Base-by-base conservation (phyloP, 2,797 vertebrate genomes). In the Hydrocynus forskahlii region DNA sequence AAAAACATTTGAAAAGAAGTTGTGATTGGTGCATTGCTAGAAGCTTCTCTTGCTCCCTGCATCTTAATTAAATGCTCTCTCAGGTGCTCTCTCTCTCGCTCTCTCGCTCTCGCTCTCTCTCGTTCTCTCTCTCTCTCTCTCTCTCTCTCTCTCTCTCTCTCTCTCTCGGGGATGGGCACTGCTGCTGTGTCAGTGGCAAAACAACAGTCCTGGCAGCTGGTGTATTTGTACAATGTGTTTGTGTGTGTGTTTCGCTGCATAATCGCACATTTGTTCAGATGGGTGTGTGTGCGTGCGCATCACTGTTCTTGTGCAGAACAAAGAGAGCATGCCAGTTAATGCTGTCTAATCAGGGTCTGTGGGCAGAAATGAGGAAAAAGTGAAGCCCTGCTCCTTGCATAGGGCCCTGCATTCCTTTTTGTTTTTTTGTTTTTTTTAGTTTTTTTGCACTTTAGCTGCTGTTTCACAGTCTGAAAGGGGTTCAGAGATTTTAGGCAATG, bases 161-260 rank as follows among this genome's bases (percentile, higher is more conserved):
- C 57, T 75, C 89, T 89, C 92, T 84, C 82, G 86, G 83, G 92
- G 86, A 84, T 72, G 52, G 54, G 54, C 70, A 57, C n/a, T n/a
- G n/a, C 83, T 80, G 78, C 87, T 88, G 83, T 87, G 79, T 86
- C 86, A 90, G 87, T 88, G 90, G 88, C 92, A 92, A 87, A 90
- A 93, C 91, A 89, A 89, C 86, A 94, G 88, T 90, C 69, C 57
- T 79, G 79, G 81, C 86, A 94, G 92, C 93, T 93, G 93, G 90
- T 92, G 84, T 87, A 79, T 88, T 86, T 62, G 86, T 79, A 86
- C 79, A 68, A 74, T 84, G 16, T 84, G 78, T 84, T 72, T 83
- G 82, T 85, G 85, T 81, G 84, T 88, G 88, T 84, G 16, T 84
- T 87, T 75, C 66, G 38, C 79, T 62, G 75, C 66, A 87, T 87